Evolutionary conservation across 1,140 invertebrate species (phyloP), one percentile per base, ranked within the genome.

Genomic region (Drosophila ironensis): DNA sequence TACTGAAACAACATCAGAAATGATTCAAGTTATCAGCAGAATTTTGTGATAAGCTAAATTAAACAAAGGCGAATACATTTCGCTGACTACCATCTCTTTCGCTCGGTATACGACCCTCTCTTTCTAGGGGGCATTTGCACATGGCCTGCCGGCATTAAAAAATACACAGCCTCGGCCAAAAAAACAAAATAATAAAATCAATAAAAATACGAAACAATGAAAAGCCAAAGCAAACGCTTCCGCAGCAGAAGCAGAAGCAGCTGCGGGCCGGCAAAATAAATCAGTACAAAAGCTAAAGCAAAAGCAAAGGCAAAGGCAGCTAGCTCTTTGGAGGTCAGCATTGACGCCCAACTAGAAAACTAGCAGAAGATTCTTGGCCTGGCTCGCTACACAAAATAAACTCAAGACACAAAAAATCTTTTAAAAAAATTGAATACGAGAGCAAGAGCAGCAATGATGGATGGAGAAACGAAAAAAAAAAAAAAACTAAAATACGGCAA

Each of bases 41-140:
- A 69, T 48, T 69, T 57, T 84, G 46, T 78, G 80, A 84, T 84
- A 86, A 84, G 78, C 80, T 42, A 86, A 84, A 80, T 75, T 71
- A 56, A 84, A 86, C 80, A 86, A 86, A 86, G 74, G 63, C 70
- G 28, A 14, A 42, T 0, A 12, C 3, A 14, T 4, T 12, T 30
- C 3, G 28, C 28, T n/a, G 20, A 22, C 20, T 22, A 5, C 28
- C 4, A 11, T 30, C 3, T 8, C 12, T 30, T 30, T 30, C 28
- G 9, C 28, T 11, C 30, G 3, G 1, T 33, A 4, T 33, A 0
- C 5, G 4, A 4, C 33, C 14, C 5, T 8, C 6, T 45, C 40
- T 25, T 9, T 52, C 41, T 47, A 8, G 27, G 40, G n/a, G 37
- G 47, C 30, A 17, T 64, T 59, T 64, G 73, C 73, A 84, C 77